Base-by-base conservation (phyloP, 2,797 vertebrate species). In the Microctenopoma lineatum region DNA sequence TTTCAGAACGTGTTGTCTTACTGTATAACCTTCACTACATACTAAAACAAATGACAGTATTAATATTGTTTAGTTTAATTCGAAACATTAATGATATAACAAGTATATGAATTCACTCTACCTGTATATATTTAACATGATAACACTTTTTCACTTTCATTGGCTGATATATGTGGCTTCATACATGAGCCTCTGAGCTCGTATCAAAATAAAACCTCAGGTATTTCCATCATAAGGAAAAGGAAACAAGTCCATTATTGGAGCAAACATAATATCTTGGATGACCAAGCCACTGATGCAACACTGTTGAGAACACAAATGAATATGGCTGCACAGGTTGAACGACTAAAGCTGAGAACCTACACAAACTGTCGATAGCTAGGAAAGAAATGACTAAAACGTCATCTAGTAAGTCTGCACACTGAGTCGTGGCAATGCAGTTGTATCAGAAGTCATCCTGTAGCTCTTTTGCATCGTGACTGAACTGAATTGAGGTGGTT, bases 391-490 rank as follows among this genome's bases (percentile, higher is more conserved):
- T 1, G 8, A 59, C 38, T 26, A 36, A 46, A 36, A n/a, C 18
- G 25, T 8, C 21, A 26, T 14, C n/a, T 13, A 8, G 4, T 61
- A 8, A 39, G 36, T 54, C 12, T 55, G 48, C 55, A 38, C 15
- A 54, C 56, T 55, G 29, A 55, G 27, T 47, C 4, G 16, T 10
- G n/a, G 15, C 39, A 59, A 34, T 26, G 25, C 26, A 54, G 51
- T 26, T 34, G 5, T 9, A n/a, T 12, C 27, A 50, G 7, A 57
- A 74, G n/a, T 26, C 8, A n/a, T 72, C 12, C 54, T 54, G 69
- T 1, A 48, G 26, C 14, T 77, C 15, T 45, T 66, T 53, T 50
- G n/a, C 59, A 60, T 78, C 2, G 10, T 78, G 55, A 72, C 57
- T 65, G 53, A 58, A 61, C 29, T 27, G 25, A 3, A 58, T 39